Evolutionary conservation across 2,888 invertebrate genomes (phyloP), one percentile per base, ranked within the genome.

Genomic region (Taphrorychus bicolor): DNA sequence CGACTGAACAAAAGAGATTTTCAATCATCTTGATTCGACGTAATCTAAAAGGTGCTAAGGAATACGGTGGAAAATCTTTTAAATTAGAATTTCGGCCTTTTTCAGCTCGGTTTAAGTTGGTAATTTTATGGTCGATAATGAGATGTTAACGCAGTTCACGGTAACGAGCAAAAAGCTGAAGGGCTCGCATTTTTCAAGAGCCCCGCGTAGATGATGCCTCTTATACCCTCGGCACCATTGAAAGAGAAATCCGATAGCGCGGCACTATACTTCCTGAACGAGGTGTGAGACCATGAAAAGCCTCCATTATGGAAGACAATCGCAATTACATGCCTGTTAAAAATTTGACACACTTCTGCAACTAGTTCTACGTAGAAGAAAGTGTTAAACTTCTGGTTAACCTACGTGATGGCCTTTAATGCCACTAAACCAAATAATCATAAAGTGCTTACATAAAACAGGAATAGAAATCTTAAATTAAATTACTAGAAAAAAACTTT

Each of bases 291-390:
- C 32, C 45, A 45, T 45, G 45, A 45, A 18, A 45, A 45, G n/a
- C 14, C 45, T 45, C 45, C 18, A 45, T 45, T 45, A 17, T 7
- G 14, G 16, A 41, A 64, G 58, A 65, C 53, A 59, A 65, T 59
- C 22, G 54, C 21, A 65, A 52, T 65, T 65, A 51, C 53, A 54
- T 16, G 59, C 22, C 48, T 19, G 17, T 65, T 53, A 65, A 32
- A 21, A 17, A 23, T 41, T 32, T 59, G 65, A 65, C 65, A 65
- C 59, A 65, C 53, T 65, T 65, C 59, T 22, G 9, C 23, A 53
- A 17, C 62, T n/a, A 16, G 59, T 59, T 59, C 14, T 9, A 58
- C 19, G 24, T 58, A 53, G 45, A 65, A 45, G 65, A 65, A 65
- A 65, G 65, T 65, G 45, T 17, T 14, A 32, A 18, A 17, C 7